These are phyloP conservation scores for Drosophila sordidula DNA, from an alignment of 2,888 invertebrate species.

Conservation along the genomic window DNA sequence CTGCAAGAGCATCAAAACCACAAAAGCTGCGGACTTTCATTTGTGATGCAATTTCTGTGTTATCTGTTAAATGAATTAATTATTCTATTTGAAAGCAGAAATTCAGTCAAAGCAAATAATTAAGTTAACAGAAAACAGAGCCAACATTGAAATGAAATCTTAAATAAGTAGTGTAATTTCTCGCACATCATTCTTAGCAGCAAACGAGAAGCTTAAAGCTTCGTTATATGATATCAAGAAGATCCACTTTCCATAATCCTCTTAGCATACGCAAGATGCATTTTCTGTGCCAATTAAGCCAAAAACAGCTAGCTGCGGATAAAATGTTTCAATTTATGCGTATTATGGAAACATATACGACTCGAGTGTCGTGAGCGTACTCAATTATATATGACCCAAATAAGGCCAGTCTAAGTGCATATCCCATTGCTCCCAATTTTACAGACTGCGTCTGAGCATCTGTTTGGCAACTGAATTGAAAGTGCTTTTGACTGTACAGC, in stretches of 20 bases:
- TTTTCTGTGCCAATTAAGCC: conserved; percentile 9
- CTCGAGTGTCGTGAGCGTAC: no score
- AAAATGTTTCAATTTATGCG: conserved; percentile 27
- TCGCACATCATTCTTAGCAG: background rate
- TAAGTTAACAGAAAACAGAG: background rate
- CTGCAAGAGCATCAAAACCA: no score
- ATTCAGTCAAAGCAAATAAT: background rate
- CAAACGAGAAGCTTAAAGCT: background rate
- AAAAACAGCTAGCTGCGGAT: background rate
- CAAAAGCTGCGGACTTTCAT: no score
- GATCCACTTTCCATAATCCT: conserved; percentile 3
- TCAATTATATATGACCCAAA: conserved; percentile 44
- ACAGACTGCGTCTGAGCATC: conserved; percentile 22
- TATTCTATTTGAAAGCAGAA: background rate
- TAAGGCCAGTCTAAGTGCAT: conserved; percentile 25
- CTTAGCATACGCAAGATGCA: conserved; percentile 5
- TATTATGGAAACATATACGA: background rate
- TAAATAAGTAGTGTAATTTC: background rate
- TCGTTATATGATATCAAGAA: background rate
- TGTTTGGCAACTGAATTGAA: conserved; percentile 9
- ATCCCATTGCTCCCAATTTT: conserved; percentile 17
- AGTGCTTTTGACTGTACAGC: conserved; percentile 10
- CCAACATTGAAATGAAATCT: background rate
- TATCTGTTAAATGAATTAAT: background rate
- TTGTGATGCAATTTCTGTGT: no score